These are phyloP conservation scores for Holothuria leucospilota DNA, from an alignment of 53 echinoderm and acorn worm species.

Conservation along the genomic window DNA sequence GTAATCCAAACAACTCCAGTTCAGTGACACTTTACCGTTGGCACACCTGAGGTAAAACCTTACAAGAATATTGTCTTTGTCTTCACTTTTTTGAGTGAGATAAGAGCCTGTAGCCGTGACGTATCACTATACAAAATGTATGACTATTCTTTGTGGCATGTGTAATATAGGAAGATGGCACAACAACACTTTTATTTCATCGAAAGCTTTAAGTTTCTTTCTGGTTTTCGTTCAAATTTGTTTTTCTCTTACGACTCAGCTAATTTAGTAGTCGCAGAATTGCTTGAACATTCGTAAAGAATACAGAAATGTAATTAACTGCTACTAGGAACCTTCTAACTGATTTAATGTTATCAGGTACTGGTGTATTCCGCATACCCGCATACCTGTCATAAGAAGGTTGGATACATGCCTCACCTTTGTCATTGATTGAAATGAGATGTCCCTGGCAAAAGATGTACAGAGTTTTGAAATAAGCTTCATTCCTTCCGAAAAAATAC, in stretches of 20 bases:
- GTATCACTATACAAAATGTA: slow-evolving; percentile 39
- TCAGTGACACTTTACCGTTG: slow-evolving; percentile 14
- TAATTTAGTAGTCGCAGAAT: slow-evolving; percentile 23
- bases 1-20: too few species aligned
- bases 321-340: slow-evolving; percentile 9
- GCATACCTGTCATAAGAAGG: neutral
- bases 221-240: slow-evolving; percentile 29
- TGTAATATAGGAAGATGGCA: neutral
- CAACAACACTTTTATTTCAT: slow-evolving; percentile 17
- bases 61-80: slow-evolving; percentile 39
- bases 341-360: neutral
- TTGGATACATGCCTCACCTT: neutral
- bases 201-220: too few species aligned
- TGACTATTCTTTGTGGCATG: too few species aligned
- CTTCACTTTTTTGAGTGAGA: slow-evolving; percentile 24
- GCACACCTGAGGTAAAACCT: slow-evolving; percentile 39
- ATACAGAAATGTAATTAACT: neutral
- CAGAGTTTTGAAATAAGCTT: neutral
- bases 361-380: slow-evolving; percentile 3
- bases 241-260: slow-evolving; percentile 1
- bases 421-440: too few species aligned
- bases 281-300: neutral
- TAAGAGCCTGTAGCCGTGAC: slow-evolving; percentile 48
- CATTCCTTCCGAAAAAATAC: slow-evolving; percentile 33
- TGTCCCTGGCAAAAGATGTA: slow-evolving; percentile 28